Conservation (phyloP, 2,888 invertebrate species). For the Pemphredon lugubris region DNA sequence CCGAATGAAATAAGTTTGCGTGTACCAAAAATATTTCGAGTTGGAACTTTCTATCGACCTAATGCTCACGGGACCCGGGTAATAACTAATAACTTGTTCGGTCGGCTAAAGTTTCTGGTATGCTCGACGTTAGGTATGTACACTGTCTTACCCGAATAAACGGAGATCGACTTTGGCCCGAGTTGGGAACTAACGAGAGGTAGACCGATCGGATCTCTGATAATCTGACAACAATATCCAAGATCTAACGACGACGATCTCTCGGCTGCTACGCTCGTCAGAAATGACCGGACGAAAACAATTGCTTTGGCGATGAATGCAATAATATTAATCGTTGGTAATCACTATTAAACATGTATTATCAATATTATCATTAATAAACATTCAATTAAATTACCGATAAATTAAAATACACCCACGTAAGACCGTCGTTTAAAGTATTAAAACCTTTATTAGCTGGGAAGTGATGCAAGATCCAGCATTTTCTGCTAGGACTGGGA, state of each 20-base stretch:
- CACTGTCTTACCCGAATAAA: conserved; percentile 47
- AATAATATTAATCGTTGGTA: too few species aligned
- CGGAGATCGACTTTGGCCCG: conserved; percentile 33
- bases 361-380: too few species aligned
- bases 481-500: too few species aligned
- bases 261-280: not conserved
- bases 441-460: too few species aligned
- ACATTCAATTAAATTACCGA: too few species aligned
- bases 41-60: not conserved
- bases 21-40: not conserved
- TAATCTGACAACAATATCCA: too few species aligned
- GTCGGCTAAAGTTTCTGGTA: conserved; percentile 34
- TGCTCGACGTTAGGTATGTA: conserved; percentile 26
- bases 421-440: too few species aligned
- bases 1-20: too few species aligned
- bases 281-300: not conserved
- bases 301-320: not conserved
- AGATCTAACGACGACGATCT: conserved; percentile 23
- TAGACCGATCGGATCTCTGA: conserved; percentile 41
- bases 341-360: too few species aligned
- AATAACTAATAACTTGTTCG: conserved; percentile 20
- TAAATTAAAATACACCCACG: too few species aligned
- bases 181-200: conserved; percentile 40
- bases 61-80: not conserved
- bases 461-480: too few species aligned